Conservation (phyloP, 37 sponge, comb jelly and placozoan species). For the Cladorhizidae sp. region DNA sequence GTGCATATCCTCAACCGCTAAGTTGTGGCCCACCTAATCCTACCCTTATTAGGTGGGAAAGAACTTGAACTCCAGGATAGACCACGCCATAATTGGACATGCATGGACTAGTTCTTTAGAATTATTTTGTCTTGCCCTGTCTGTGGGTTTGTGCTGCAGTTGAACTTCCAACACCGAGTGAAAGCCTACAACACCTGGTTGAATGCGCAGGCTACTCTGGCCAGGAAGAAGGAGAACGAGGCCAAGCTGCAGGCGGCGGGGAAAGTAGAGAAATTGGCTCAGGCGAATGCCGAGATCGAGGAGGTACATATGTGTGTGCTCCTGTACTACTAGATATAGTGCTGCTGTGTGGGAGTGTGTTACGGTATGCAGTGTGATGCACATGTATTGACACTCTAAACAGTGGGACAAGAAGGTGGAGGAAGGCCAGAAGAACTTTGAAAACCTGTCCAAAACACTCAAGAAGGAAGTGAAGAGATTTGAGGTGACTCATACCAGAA, state of each 20-base stretch:
- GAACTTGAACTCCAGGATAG: no score
- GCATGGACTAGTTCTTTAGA: no score
- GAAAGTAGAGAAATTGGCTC: slow-evolving; percentile 87
- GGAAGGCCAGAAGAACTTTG: slow-evolving; percentile 89
- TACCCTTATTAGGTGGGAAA: no score
- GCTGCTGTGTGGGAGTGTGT: background rate
- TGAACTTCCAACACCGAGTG: slow-evolving; percentile 74
- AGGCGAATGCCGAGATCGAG: slow-evolving; percentile 74
- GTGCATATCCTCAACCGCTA: no score
- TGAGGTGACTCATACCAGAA: slow-evolving; percentile 50
- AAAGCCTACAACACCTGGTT: slow-evolving; percentile 81
- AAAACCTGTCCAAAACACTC: slow-evolving; percentile 68
- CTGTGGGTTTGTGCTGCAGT: slow-evolving; percentile 55
- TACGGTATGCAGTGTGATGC: background rate
- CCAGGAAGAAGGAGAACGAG: slow-evolving; percentile 91
- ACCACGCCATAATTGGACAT: no score
- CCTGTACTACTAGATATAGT: no score
- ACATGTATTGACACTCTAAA: background rate
- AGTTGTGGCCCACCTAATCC: no score
- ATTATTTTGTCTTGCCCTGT: no score
- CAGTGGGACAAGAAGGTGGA: slow-evolving; percentile 93
- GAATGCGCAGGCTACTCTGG: slow-evolving; percentile 76
- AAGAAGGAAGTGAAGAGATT: slow-evolving; percentile 84
- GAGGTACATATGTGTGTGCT: slow-evolving; percentile 47
- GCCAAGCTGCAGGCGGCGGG: slow-evolving; percentile 78